A percentile compares a stretch with the other conserved stretches of the same genome.
phyloP scores from a whole-genome alignment of 2,888 invertebrate species.

The Scaptomyza tumidula region DNA sequence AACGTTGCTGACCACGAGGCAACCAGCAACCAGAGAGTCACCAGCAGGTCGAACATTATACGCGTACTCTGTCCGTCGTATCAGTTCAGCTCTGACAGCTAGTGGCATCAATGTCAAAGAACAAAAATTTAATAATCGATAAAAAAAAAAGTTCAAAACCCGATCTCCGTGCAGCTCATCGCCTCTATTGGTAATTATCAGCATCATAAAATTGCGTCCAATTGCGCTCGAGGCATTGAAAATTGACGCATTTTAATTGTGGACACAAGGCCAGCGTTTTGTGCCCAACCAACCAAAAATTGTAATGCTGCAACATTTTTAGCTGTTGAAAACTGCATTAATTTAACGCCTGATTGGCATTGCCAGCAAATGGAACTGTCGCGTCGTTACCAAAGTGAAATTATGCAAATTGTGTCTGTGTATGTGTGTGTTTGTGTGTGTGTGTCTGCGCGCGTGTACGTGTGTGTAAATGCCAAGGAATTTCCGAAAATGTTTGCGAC shows the following conservation, averaged over 20 bases:
- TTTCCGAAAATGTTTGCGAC: slow-evolving; percentile 4
- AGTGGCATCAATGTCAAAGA: slow-evolving; percentile 55
- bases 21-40: slow-evolving; percentile 12
- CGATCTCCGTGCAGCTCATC: slow-evolving; percentile 32
- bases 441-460: background rate
- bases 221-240: slow-evolving; percentile 61
- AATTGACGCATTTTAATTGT: slow-evolving; percentile 61
- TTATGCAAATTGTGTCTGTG: slow-evolving; percentile 68
- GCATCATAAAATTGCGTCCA: slow-evolving; percentile 73
- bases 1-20: slow-evolving; percentile 40
- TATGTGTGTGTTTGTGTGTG: slow-evolving; percentile 2
- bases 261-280: slow-evolving; percentile 7
- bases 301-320: slow-evolving; percentile 28
- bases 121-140: slow-evolving; percentile 4
- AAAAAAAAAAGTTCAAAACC: slow-evolving; percentile 12
- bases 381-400: slow-evolving; percentile 52
- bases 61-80: slow-evolving; percentile 21
- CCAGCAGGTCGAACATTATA: slow-evolving; percentile 22
- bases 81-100: slow-evolving; percentile 63
- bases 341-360: slow-evolving; percentile 79
- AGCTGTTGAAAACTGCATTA: slow-evolving; percentile 71
- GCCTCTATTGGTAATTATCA: slow-evolving; percentile 76
- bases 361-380: slow-evolving; percentile 38
- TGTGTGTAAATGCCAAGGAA: slow-evolving; percentile 23
- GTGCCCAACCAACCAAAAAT: background rate